Evolutionary conservation across 1,140 invertebrate species (phyloP), one percentile per base, ranked within the genome.

Genomic region (Danaus plexippus): DNA sequence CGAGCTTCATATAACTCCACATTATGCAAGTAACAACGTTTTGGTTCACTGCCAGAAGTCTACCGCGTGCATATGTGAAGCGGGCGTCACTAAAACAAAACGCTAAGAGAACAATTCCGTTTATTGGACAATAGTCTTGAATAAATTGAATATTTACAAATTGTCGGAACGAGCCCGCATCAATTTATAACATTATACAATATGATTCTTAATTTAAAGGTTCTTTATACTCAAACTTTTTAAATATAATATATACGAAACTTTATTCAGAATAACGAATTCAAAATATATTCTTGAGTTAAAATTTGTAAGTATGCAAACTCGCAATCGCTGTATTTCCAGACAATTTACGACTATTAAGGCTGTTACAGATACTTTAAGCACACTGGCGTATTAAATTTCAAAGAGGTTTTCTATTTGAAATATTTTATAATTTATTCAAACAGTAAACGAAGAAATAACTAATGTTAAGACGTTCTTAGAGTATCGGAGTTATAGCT

Each of bases 41-140:
- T 81, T 85, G 81, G 79, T 83, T 74, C 73, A 67, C 61, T 81
- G 81, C 81, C 81, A 85, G 72, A 71, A 71, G 73, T 69, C 69
- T 56, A 57, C 51, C 52, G 47, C 51, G 22, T 43, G 52, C 53
- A 60, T 44, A 47, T 55, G 52, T 49, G 46, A 51, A 57, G 50
- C 44, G 51, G 48, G 48, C 42, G 42, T 57, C 18, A 51, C 43
- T 46, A 48, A 57, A 13, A 51, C 22, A 22, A 32, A 57, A 57
- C 55, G 51, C 48, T 51, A 57, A 57, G 55, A 22, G 48, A 48
- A 43, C 48, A n/a, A 51, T 51, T 43, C 51, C 43, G 51, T 43
- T 51, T 57, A 57, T 56, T 56, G 47, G 47, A 56, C 47, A 43
- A 50, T 51, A 12, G 8, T 45, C 48, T 57, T 51, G 46, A 51